Percentiles rank a stretch among this genome's conserved stretches.
Evolutionary conservation across 2,888 invertebrate genomes (phyloP).

Genomic region (Cephalotes varians): DNA sequence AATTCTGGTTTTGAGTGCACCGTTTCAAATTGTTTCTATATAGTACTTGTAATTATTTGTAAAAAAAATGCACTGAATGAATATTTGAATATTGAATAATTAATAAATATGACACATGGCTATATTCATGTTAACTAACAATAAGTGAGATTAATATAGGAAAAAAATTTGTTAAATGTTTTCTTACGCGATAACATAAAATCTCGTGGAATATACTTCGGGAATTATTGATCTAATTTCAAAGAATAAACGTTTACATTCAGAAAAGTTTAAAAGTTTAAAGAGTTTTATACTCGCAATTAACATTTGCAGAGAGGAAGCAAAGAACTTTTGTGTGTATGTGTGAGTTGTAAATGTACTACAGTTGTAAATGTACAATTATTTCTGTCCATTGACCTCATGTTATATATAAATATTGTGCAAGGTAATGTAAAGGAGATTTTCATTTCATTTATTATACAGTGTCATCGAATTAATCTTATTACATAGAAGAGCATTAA

Average conservation of each 20-base stretch:
- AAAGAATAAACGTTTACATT: background rate
- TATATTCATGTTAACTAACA: background rate
- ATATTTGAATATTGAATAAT: background rate
- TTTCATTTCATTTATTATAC: slow-evolving; percentile 28
- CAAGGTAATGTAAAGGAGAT: slow-evolving; percentile 7
- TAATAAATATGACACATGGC: background rate
- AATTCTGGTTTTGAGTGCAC: slow-evolving; percentile 11
- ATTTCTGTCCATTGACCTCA: background rate
- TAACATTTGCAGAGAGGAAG: background rate
- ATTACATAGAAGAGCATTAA: slow-evolving; percentile 6
- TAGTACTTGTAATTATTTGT: background rate
- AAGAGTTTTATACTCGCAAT: slow-evolving; percentile 5
- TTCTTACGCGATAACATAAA: background rate
- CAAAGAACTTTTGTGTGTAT: background rate
- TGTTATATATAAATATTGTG: background rate
- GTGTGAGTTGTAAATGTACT: background rate
- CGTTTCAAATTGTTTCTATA: too few relatives aligned
- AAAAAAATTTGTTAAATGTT: background rate
- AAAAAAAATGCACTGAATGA: too few relatives aligned
- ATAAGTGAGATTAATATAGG: background rate
- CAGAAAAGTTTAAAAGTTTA: background rate
- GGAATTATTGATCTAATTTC: background rate
- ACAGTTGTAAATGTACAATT: too few relatives aligned
- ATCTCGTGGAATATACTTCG: background rate
- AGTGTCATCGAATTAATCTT: slow-evolving; percentile 19